Evolutionary conservation across 23 tunicate genomes (phyloP).

Genomic region (Clavelina lepadiformis): DNA sequence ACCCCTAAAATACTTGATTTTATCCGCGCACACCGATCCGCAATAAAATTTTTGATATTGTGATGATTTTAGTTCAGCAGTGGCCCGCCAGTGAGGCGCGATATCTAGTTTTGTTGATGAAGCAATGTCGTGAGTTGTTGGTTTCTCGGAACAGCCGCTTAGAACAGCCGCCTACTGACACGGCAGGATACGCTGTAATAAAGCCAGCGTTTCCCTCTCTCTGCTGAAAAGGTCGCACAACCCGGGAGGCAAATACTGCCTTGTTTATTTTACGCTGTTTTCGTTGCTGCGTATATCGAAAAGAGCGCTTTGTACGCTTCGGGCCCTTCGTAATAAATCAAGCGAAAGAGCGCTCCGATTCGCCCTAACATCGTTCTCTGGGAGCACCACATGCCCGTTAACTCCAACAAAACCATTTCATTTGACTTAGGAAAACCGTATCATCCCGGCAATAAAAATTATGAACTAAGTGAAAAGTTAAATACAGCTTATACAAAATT

Average conservation of each 20-base stretch:
- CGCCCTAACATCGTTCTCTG: too few species aligned
- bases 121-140: constrained; percentile 40
- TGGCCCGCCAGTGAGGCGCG: constrained; percentile 10
- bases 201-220: constrained; percentile 69
- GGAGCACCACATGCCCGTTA: too few species aligned
- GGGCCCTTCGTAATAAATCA: constrained; percentile 63
- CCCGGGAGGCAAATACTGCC: constrained; percentile 75
- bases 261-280: constrained; percentile 75
- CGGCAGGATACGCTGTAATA: constrained; percentile 53
- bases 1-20: not conserved
- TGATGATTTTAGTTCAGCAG: not conserved
- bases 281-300: constrained; percentile 48
- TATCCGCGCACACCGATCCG: not conserved
- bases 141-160: constrained; percentile 66
- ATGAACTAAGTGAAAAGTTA: too few species aligned
- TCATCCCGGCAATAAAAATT: too few species aligned
- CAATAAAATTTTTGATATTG: not conserved
- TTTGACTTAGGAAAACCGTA: too few species aligned
- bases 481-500: too few species aligned
- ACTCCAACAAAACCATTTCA: too few species aligned
- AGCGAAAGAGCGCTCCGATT: constrained; percentile 16
- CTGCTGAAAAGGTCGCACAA: constrained; percentile 66
- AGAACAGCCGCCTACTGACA: constrained; percentile 51
- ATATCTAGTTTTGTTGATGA: constrained; percentile 53
- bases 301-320: constrained; percentile 39